Evolutionary conservation across 1,140 invertebrate species (phyloP), one percentile per base, ranked within the genome.

Genomic region (Pogonognathellus flavescens): DNA sequence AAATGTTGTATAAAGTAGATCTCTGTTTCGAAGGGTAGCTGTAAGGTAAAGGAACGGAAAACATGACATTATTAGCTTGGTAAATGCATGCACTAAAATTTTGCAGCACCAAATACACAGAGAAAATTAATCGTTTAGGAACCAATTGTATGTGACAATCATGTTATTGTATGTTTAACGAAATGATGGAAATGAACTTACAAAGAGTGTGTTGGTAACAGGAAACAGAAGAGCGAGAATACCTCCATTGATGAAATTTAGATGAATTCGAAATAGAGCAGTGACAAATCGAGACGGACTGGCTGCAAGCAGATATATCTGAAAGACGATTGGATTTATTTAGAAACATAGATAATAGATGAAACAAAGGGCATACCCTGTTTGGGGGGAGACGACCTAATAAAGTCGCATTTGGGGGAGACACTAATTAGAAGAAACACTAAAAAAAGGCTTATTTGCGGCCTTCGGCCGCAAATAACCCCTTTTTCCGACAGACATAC

Each of bases 1-100:
- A 95, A 93, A 92, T 98, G 97, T 90, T 98, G 97, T 90, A 98
- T 94, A 93, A 95, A 98, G 91, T 98, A 98, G 41, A 97, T 93
- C 83, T 95, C 94, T 89, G 95, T 95, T 92, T 98, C 97, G 90
- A 96, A 95, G 85, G 96, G 94, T 89, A 97, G 93, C 96, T 97
- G 91, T 89, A 93, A 92, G 84, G 87, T 87, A 85, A 22, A 83
- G 57, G 6, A n/a, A n/a, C n/a, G n/a, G 6, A 41, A 41, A 41
- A 41, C 6, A 6, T 41, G 1, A 41, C 31, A 41, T 41, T 41
- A 70, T 22, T 70, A 57, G 11, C n/a, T 57, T 57, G 10, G 53
- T 57, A n/a, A n/a, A 4, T 57, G n/a, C 31, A 41, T 41, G 31
- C 31, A 41, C 31, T 41, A 41, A 3, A 6, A 41, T 41, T 1